Evolutionary conservation across 2,888 invertebrate genomes (phyloP).

Genomic region (Acanthopleura granulata): DNA sequence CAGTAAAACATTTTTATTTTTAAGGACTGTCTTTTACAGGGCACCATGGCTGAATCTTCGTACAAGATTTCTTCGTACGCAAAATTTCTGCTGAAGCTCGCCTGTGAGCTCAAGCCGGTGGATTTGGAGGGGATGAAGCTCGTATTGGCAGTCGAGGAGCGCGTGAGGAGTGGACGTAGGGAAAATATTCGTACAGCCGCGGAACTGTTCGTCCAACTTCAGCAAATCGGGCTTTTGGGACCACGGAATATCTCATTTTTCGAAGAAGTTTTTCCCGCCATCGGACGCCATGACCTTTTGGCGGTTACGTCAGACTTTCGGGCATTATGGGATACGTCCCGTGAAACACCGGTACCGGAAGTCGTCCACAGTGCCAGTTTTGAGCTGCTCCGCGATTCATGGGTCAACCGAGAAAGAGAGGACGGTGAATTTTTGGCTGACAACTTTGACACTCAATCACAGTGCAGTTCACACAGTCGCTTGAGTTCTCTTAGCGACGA

Average conservation of each 20-base stretch:
- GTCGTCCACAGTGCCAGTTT: background rate
- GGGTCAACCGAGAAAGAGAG: no score
- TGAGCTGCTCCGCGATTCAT: no score
- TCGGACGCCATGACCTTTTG: background rate
- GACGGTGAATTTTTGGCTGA: no score
- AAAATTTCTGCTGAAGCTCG: background rate
- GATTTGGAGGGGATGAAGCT: background rate
- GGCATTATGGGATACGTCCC: background rate
- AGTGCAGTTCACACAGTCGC: background rate
- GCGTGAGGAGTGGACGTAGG: background rate
- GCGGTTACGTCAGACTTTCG: background rate
- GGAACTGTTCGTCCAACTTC: background rate
- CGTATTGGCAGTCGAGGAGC: background rate
- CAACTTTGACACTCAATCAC: background rate
- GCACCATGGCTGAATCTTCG: background rate
- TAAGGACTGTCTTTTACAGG: no score
- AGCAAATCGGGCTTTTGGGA: background rate
- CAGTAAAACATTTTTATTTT: no score
- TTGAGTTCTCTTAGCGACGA: conserved; percentile 4
- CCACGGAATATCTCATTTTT: background rate
- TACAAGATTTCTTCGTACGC: background rate
- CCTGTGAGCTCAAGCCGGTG: background rate
- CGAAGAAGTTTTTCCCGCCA: background rate
- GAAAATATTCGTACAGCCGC: background rate
- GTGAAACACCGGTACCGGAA: background rate